Conservation (phyloP, 2,113 vertebrate genomes). For the Prunella fulvescens region DNA sequence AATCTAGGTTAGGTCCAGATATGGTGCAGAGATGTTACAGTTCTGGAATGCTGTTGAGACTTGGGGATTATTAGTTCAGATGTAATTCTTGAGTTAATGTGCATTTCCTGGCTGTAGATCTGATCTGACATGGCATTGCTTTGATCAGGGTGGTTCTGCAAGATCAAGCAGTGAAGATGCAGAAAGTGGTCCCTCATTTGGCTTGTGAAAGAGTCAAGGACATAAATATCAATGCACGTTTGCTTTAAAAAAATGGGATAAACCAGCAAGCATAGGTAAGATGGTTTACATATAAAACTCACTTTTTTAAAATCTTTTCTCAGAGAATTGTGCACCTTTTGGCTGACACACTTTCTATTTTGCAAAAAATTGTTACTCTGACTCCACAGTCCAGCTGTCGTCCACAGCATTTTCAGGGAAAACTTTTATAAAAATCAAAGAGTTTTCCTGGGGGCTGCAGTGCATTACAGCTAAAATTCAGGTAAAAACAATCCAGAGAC, state of each 20-base stretch:
- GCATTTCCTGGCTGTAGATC: background rate
- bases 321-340: background rate
- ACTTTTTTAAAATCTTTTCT: background rate
- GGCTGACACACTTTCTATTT: background rate
- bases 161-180: background rate
- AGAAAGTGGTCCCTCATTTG: background rate
- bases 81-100: background rate
- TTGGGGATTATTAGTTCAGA: constrained; percentile 29
- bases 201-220: background rate
- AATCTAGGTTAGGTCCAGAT: background rate
- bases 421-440: background rate
- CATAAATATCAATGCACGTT: background rate
- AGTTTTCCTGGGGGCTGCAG: accelerated
- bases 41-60: background rate
- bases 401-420: background rate
- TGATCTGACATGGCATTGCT: background rate
- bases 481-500: background rate
- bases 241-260: background rate
- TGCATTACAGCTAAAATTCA: background rate
- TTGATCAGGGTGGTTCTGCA: background rate
- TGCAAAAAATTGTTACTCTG: background rate
- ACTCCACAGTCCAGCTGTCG: background rate
- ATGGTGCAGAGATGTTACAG: background rate
- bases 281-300: background rate
- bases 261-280: background rate